Percentiles rank a stretch among this genome's conserved stretches.
phyloP scores from a whole-genome alignment of 2,888 invertebrate species.

The Dioctria rufipes region DNA sequence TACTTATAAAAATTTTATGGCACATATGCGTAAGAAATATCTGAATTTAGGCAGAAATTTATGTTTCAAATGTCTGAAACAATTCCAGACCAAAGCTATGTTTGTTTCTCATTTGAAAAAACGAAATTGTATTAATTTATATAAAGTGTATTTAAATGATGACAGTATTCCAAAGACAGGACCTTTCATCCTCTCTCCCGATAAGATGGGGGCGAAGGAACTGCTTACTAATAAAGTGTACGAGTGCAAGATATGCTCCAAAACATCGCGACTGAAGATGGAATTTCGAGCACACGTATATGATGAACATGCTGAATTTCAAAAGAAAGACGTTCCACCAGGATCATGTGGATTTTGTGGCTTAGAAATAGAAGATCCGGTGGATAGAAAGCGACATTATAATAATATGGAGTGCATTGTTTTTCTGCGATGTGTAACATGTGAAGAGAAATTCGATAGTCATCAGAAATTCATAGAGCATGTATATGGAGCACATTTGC shows the following conservation, averaged over 20 bases:
- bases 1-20: constrained; percentile 71
- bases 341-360: constrained; percentile 70
- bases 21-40: constrained; percentile 71
- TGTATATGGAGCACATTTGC: constrained; percentile 68
- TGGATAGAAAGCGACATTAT: constrained; percentile 70
- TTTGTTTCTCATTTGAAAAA: constrained; percentile 71
- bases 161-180: constrained; percentile 63
- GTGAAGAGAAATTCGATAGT: constrained; percentile 69
- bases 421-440: constrained; percentile 69
- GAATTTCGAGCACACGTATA: constrained; percentile 71
- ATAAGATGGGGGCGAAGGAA: constrained; percentile 70
- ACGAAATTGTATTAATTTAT: constrained; percentile 70
- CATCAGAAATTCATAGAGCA: constrained; percentile 70
- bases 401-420: constrained; percentile 72
- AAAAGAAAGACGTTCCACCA: constrained; percentile 68
- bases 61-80: constrained; percentile 71
- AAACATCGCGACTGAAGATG: constrained; percentile 69
- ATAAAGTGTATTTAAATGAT: constrained; percentile 66
- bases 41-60: constrained; percentile 68
- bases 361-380: constrained; percentile 69
- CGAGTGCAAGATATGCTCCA: constrained; percentile 70
- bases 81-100: constrained; percentile 71
- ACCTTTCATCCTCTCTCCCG: constrained; percentile 61
- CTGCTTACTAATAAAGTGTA: constrained; percentile 70
- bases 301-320: constrained; percentile 69